phyloP scores from a whole-genome alignment of 2,113 vertebrate species.

The Forbesichthys agassizii region DNA sequence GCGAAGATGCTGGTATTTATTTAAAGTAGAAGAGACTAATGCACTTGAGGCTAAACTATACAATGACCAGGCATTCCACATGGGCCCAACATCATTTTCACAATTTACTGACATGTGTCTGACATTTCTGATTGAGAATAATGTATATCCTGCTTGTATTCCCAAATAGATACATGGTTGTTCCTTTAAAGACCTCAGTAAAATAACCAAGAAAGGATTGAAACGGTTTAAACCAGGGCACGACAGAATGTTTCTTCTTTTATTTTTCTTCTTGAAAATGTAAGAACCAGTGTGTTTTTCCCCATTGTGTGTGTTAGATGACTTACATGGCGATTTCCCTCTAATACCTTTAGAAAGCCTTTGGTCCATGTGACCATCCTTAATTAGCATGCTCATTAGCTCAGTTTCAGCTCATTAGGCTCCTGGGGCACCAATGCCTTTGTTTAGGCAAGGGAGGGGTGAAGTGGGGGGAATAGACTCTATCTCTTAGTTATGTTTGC shows the following conservation, averaged over 20 bases:
- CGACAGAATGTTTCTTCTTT: too few species aligned
- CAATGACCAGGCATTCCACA: too few species aligned
- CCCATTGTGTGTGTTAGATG: conserved; percentile 21
- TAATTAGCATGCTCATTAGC: conserved; percentile 61
- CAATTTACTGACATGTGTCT: too few species aligned
- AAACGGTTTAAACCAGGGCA: too few species aligned
- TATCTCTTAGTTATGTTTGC: background rate
- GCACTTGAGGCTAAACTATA: too few species aligned
- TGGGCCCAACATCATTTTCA: too few species aligned
- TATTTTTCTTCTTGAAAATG: conserved; percentile 22
- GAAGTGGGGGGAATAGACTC: background rate
- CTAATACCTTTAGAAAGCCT: conserved; percentile 33
- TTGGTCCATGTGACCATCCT: conserved; percentile 37
- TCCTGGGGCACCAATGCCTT: conserved; percentile 21
- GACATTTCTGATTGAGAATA: too few species aligned
- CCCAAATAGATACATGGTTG: too few species aligned
- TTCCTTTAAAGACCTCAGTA: too few species aligned
- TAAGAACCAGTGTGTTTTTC: conserved; percentile 12
- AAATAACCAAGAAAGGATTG: background rate
- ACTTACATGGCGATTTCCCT: conserved; percentile 36
- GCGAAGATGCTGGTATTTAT: too few species aligned
- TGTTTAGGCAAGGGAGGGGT: conserved; percentile 3
- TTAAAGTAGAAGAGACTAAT: too few species aligned
- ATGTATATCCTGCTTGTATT: too few species aligned
- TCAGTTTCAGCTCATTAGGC: conserved; percentile 47